A percentile compares a stretch with the other conserved stretches of the same genome.
Evolutionary conservation across 1,140 invertebrate genomes (phyloP).

Genomic region (Chrysomallon squamiferum): DNA sequence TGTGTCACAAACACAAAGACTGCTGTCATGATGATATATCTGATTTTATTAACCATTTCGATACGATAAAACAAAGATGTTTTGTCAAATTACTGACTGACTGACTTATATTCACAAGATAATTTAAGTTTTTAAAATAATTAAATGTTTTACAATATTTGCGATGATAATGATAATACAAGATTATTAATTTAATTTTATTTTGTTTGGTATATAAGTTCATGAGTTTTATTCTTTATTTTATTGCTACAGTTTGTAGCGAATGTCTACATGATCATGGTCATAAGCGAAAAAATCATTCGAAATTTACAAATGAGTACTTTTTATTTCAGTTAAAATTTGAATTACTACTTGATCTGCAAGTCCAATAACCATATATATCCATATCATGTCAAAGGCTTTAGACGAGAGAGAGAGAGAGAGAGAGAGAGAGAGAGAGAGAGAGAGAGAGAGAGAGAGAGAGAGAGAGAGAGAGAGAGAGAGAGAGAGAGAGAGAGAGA

Average conservation of each 20-base stretch:
- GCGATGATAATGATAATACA: too few species aligned
- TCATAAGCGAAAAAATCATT: not conserved
- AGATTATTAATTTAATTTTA: too few species aligned
- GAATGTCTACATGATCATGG: not conserved
- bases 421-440: slow-evolving; percentile 6
- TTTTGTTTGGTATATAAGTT: too few species aligned
- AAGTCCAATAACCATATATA: not conserved
- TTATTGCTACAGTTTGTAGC: not conserved
- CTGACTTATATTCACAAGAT: too few species aligned
- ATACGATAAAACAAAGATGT: too few species aligned
- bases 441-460: not conserved
- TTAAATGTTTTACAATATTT: too few species aligned
- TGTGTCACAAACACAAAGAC: too few species aligned
- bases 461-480: slow-evolving; percentile 1
- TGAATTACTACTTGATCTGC: not conserved
- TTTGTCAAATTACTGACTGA: too few species aligned
- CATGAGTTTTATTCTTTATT: not conserved
- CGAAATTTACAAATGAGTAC: not conserved
- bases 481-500: not conserved
- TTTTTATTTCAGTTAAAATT: not conserved
- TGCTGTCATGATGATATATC: too few species aligned
- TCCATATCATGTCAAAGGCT: not conserved
- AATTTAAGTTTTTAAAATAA: too few species aligned
- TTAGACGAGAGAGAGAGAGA: not conserved
- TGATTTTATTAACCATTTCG: too few species aligned